These are phyloP conservation scores for Pandion haliaetus DNA, from an alignment of 2,113 vertebrate genomes.

Conservation along the genomic window DNA sequence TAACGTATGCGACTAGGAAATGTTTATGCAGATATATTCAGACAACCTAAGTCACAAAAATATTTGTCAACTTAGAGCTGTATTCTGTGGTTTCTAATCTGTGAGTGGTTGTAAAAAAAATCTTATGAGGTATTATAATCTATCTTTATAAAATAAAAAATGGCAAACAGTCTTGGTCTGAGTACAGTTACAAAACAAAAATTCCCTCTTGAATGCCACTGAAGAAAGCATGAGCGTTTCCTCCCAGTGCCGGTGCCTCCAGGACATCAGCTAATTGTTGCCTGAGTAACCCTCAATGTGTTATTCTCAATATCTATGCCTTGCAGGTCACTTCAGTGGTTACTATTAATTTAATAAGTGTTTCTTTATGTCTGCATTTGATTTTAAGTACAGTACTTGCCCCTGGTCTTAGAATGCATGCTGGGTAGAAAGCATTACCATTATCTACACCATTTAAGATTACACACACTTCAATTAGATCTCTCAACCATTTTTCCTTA, in stretches of 20 bases:
- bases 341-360: slow-evolving; percentile 69
- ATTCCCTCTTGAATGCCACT: neutral
- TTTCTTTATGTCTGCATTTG: slow-evolving; percentile 60
- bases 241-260: slow-evolving; percentile 6
- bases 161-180: neutral
- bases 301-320: slow-evolving; percentile 59
- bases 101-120: neutral
- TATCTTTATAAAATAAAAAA: neutral
- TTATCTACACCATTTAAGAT: slow-evolving; percentile 76
- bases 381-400: slow-evolving; percentile 66
- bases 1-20: neutral
- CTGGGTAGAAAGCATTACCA: slow-evolving; percentile 71
- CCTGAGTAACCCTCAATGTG: slow-evolving; percentile 33
- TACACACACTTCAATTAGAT: slow-evolving; percentile 65
- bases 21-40: neutral
- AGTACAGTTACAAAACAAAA: slow-evolving; percentile 45
- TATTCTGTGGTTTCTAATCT: neutral
- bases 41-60: neutral
- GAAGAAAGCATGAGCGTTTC: slow-evolving; percentile 9
- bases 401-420: slow-evolving; percentile 64
- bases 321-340: slow-evolving; percentile 69
- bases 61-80: neutral
- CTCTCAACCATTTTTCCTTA: slow-evolving; percentile 6
- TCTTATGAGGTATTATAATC: neutral
- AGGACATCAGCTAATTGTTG: slow-evolving; percentile 64